Conservation (phyloP, 2,888 invertebrate genomes). For the Lepas anatifera region DNA sequence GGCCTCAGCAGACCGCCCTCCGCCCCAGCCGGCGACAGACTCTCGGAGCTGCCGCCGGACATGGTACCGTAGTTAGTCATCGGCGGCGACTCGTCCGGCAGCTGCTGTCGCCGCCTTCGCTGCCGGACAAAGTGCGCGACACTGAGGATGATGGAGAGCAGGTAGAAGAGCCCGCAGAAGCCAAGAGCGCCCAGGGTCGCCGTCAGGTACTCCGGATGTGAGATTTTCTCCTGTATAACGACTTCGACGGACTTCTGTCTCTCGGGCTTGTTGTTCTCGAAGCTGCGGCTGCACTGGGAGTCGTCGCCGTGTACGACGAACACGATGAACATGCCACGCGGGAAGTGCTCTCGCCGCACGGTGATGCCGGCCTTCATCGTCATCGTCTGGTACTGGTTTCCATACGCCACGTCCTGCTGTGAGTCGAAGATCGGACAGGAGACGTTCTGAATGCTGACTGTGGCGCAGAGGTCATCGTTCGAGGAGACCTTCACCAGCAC, state of each 20-base stretch:
- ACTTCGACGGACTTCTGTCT: background rate
- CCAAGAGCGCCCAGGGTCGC: conserved; percentile 23
- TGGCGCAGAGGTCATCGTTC: too few species aligned
- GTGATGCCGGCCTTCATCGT: conserved; percentile 24
- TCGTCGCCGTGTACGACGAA: conserved; percentile 9
- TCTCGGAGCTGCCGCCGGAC: background rate
- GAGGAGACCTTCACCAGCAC: too few species aligned
- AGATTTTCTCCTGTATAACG: background rate
- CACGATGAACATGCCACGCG: background rate
- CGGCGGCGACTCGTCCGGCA: background rate
- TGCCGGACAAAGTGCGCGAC: conserved; percentile 20
- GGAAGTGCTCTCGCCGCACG: conserved; percentile 11
- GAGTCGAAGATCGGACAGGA: conserved; percentile 25
- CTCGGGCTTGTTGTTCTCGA: background rate
- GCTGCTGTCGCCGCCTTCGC: background rate
- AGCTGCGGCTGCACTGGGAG: background rate
- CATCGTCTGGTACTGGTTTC: conserved; percentile 25
- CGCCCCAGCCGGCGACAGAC: too few species aligned
- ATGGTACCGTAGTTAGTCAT: background rate
- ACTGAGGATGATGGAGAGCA: conserved; percentile 20
- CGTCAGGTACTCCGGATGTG: conserved; percentile 19
- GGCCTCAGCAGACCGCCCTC: too few species aligned
- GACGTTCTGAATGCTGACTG: too few species aligned
- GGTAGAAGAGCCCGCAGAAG: conserved; percentile 23
- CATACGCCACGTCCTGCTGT: conserved; percentile 23